Evolutionary conservation across 30 jellyfish, hydroid and myxozoan species (phyloP).

Genomic region (Phacellophora camtschatica): DNA sequence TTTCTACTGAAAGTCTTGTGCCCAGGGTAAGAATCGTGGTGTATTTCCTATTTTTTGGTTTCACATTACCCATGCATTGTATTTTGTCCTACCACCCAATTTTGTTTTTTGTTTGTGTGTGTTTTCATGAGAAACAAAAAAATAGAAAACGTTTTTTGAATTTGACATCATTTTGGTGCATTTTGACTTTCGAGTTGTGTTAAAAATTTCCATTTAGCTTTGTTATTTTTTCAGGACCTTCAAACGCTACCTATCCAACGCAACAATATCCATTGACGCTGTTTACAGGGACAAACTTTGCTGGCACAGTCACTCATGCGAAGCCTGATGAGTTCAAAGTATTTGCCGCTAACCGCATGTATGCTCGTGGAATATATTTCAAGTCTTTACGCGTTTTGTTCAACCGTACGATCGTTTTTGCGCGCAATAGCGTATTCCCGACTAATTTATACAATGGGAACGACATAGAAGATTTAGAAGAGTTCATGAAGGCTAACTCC

Average conservation of each 20-base stretch:
- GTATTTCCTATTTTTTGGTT: too few relatives aligned
- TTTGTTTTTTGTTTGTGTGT: too few relatives aligned
- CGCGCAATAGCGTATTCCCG: conserved; percentile 78
- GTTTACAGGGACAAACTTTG: conserved; percentile 66
- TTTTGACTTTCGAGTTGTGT: too few relatives aligned
- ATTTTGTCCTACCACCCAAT: too few relatives aligned
- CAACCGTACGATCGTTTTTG: conserved; percentile 82
- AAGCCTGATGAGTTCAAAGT: conserved; percentile 83
- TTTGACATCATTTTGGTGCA: too few relatives aligned
- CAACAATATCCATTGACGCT: conserved; percentile 86
- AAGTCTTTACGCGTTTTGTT: conserved; percentile 82
- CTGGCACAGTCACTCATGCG: conserved; percentile 60
- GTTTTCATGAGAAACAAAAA: too few relatives aligned
- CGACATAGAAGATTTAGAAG: conserved; percentile 77
- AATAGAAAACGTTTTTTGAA: too few relatives aligned
- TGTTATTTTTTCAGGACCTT: conserved; percentile 67
- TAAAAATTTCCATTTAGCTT: too few relatives aligned
- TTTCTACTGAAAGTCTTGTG: too few relatives aligned
- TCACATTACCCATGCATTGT: too few relatives aligned
- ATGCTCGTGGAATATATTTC: conserved; percentile 63
- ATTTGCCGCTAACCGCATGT: conserved; percentile 85
- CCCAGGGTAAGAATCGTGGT: too few relatives aligned
- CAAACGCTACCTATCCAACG: conserved; percentile 79
- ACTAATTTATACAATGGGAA: conserved; percentile 62
- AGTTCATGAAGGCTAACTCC: conserved; percentile 82